Evolutionary conservation across 2,113 vertebrate genomes (phyloP).

Genomic region (Gnathonemus echidnorhynchus): DNA sequence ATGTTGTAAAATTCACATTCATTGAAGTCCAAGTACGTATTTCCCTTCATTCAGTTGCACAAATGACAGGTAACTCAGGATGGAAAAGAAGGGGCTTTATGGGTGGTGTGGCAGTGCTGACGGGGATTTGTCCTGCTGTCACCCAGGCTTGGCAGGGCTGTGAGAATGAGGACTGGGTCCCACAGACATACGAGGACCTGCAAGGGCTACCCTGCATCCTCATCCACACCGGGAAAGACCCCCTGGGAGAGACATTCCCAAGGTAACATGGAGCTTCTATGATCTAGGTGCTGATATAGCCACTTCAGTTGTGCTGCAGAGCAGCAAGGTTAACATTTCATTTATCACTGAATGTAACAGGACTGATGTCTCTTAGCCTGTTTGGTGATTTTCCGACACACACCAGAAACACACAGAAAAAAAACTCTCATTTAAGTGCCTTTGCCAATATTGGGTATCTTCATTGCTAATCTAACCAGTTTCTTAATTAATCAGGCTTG

Average conservation of each 20-base stretch:
- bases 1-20: neutral
- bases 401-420: neutral
- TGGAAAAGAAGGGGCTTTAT: neutral
- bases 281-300: neutral
- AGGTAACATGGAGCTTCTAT: conserved; percentile 57
- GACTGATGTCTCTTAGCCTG: neutral
- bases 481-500: neutral
- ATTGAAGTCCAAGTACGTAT: neutral
- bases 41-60: neutral
- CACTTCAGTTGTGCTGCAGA: neutral
- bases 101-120: neutral
- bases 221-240: conserved; percentile 90
- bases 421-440: too few species aligned
- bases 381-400: neutral
- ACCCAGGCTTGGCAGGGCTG: conserved; percentile 80
- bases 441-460: neutral
- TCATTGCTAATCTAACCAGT: neutral
- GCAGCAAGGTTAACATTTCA: neutral
- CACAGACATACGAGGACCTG: conserved; percentile 88
- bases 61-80: neutral
- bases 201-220: conserved; percentile 93
- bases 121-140: neutral
- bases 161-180: conserved; percentile 85
- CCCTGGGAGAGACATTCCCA: conserved; percentile 91
- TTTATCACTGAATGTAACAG: neutral